These are phyloP conservation scores for Drosophila macrospina DNA, from an alignment of 2,888 invertebrate genomes.

Conservation along the genomic window DNA sequence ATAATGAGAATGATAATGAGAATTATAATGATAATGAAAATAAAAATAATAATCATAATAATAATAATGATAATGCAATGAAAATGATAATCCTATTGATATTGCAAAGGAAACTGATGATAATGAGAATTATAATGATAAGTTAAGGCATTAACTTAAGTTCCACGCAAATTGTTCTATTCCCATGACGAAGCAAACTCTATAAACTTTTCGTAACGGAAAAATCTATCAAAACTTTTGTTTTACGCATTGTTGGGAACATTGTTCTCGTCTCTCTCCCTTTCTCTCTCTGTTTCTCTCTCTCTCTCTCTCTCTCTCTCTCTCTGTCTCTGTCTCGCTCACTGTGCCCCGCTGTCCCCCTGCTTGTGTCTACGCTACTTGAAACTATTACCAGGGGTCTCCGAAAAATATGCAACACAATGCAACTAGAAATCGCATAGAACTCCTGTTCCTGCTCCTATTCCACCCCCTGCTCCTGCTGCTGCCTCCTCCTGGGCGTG, in stretches of 20 bases:
- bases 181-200: slow-evolving; percentile 27
- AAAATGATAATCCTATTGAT: too few relatives aligned
- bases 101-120: too few relatives aligned
- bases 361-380: not conserved
- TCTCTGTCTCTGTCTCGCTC: too few relatives aligned
- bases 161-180: slow-evolving; percentile 3
- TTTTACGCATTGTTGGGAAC: slow-evolving; percentile 44
- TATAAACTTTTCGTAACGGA: slow-evolving; percentile 43
- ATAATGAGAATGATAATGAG: too few relatives aligned
- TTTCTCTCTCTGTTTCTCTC: not conserved
- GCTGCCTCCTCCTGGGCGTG: slow-evolving; percentile 29
- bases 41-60: too few relatives aligned
- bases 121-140: not conserved
- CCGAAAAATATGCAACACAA: slow-evolving; percentile 61
- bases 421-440: slow-evolving; percentile 59
- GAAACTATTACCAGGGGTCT: slow-evolving; percentile 37
- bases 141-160: too few relatives aligned
- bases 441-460: slow-evolving; percentile 3
- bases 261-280: slow-evolving; percentile 14
- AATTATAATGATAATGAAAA: not conserved
- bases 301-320: not conserved
- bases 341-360: too few relatives aligned
- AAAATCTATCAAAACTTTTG: slow-evolving; percentile 56
- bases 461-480: not conserved
- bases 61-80: too few relatives aligned